Base-by-base conservation (phyloP, 2,888 invertebrate species). In the Lithophane ornitopus region DNA sequence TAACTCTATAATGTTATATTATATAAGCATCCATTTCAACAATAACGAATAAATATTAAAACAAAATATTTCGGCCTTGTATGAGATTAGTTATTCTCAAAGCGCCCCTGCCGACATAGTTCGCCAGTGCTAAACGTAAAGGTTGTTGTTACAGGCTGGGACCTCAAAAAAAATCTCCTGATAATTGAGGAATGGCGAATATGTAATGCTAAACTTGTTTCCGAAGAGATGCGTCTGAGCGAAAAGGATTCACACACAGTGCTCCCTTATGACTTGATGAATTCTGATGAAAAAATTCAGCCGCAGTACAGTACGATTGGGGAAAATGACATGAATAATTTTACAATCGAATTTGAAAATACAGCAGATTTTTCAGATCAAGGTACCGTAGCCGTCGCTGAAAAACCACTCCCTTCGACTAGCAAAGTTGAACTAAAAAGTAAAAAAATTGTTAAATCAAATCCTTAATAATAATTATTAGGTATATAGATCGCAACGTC, bases 121-220 rank as follows among this genome's bases (percentile, higher is more conserved):
- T 34, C 49, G 16, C 34, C 34, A 34, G 6, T 49, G 11, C 16
- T 67, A 28, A 41, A 26, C 19, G 22, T 52, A n/a, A 41, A 14
- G 34, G 34, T 6, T 66, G 22, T 72, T 76, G 69, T 71, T 92
- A 61, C 89, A 98, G 97, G 97, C 67, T 98, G 98, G 98, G 94
- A 95, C 70, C 92, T 97, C 28, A 94, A 94, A 68, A 96, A 95
- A 80, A 97, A 97, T 91, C 93, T 97, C 41, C 88, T 98, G 41
- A 92, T 97, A 69, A 94, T 97, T 4, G 97, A 97, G 69, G 97
- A 97, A 89, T 98, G 97, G 97, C 97, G 97, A 22, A 52, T 94
- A 46, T 87, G 83, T 70, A 81, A 78, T 14, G 78, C 81, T 22
- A 82, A 74, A 68, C 44, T 77, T 7, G 54, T 71, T 6, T 46